These are phyloP conservation scores for Cygnus buccinator DNA, from an alignment of 2,113 vertebrate genomes.

Conservation along the genomic window DNA sequence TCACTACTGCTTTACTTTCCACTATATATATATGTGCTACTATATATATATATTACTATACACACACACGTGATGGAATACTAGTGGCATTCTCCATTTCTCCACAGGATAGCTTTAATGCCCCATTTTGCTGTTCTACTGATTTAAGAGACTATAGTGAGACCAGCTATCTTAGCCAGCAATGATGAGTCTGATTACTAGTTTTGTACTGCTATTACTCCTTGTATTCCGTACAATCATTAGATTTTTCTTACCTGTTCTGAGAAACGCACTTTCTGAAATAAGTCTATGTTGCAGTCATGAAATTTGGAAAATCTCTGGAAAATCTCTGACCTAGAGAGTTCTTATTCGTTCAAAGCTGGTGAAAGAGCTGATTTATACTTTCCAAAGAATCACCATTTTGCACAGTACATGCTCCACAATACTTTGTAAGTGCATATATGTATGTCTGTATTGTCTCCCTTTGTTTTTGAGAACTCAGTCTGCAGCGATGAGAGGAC, in stretches of 20 bases:
- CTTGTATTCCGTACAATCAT: background rate
- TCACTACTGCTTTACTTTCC: background rate
- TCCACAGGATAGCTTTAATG: background rate
- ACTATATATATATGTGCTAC: no score
- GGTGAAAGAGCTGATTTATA: background rate
- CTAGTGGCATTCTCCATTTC: background rate
- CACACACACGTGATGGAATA: background rate
- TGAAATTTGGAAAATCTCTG: background rate
- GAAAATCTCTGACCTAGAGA: background rate
- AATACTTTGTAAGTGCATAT: background rate
- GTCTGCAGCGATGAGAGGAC: background rate
- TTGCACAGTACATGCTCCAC: background rate
- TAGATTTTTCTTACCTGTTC: background rate
- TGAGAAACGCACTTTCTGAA: background rate
- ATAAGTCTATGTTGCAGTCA: background rate
- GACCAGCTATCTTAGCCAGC: background rate
- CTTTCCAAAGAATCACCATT: background rate
- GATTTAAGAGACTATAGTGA: background rate
- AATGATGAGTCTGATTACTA: background rate
- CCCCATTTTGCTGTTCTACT: background rate
- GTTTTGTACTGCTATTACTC: background rate
- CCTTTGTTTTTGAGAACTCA: background rate
- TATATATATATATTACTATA: no score
- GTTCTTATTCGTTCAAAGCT: background rate
- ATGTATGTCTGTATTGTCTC: background rate